Percentiles rank a stretch among this genome's conserved stretches.
phyloP scores from a whole-genome alignment of 2,888 invertebrate genomes.

The Merodon equestris region DNA sequence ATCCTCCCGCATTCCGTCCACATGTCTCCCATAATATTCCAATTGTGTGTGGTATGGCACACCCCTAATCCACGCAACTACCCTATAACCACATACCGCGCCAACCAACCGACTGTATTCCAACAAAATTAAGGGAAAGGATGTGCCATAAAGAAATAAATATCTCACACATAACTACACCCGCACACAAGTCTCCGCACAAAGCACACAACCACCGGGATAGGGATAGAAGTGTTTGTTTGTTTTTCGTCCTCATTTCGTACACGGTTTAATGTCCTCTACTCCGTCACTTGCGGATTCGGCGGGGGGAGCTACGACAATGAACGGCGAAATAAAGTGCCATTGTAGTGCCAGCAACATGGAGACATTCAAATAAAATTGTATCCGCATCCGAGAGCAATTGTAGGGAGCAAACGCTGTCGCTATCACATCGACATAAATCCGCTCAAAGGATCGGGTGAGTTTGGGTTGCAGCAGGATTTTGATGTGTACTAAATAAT shows the following conservation, averaged over 20 bases:
- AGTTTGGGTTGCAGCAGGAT: conserved; percentile 2
- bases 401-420: not conserved
- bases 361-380: conserved; percentile 37
- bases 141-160: conserved; percentile 36
- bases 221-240: not conserved
- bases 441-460: conserved; percentile 36
- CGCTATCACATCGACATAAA: conserved; percentile 21
- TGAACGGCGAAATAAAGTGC: not conserved
- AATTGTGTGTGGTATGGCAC: conserved; percentile 37
- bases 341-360: not conserved
- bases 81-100: not conserved
- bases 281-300: conserved; percentile 3
- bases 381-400: conserved; percentile 16
- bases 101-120: not conserved
- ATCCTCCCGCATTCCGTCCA: conserved; percentile 7
- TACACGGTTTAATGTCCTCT: conserved; percentile 34
- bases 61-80: conserved; percentile 8
- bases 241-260: conserved; percentile 33
- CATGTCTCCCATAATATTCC: conserved; percentile 24
- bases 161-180: conserved; percentile 30
- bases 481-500: conserved; percentile 23
- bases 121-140: conserved; percentile 26
- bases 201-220: no score
- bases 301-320: not conserved
- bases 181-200: not conserved